Conservation (phyloP, 35 echinoderm and acorn worm genomes). For the Apostichopus californicus region DNA sequence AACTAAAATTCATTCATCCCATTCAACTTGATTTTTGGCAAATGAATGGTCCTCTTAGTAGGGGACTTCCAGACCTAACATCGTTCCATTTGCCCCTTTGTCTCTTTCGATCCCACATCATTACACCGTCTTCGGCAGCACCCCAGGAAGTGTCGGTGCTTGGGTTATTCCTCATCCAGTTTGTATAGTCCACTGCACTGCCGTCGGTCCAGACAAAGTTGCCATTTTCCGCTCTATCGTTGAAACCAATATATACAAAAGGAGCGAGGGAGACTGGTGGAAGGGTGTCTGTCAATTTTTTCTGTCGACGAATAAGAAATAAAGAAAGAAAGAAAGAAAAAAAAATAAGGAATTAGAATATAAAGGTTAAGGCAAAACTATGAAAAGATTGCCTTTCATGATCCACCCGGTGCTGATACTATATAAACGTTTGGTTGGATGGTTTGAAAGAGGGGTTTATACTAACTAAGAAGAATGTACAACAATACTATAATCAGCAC, state of each 20-base stretch:
- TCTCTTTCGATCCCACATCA: conserved; percentile 27
- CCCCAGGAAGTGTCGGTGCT: background rate
- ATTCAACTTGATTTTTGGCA: background rate
- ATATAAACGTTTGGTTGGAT: too few species aligned
- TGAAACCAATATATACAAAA: conserved; percentile 12
- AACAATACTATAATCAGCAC: too few species aligned
- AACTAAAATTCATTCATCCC: too few species aligned
- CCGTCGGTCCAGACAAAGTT: conserved; percentile 32
- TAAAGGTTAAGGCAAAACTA: too few species aligned
- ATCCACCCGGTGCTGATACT: too few species aligned
- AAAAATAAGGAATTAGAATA: background rate
- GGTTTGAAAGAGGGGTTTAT: too few species aligned
- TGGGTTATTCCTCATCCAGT: conserved; percentile 38
- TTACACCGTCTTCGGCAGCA: background rate
- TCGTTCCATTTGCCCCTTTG: conserved; percentile 13
- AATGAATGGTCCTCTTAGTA: background rate
- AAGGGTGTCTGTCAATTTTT: background rate
- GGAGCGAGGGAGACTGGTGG: background rate
- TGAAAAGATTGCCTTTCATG: too few species aligned
- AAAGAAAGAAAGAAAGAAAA: background rate
- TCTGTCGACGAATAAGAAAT: background rate
- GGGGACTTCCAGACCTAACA: background rate
- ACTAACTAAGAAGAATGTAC: too few species aligned
- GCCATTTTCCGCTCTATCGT: conserved; percentile 7
- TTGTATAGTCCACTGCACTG: background rate